Conservation (phyloP, 92 coral and sea anemone species). For the Paramuricea clavata region DNA sequence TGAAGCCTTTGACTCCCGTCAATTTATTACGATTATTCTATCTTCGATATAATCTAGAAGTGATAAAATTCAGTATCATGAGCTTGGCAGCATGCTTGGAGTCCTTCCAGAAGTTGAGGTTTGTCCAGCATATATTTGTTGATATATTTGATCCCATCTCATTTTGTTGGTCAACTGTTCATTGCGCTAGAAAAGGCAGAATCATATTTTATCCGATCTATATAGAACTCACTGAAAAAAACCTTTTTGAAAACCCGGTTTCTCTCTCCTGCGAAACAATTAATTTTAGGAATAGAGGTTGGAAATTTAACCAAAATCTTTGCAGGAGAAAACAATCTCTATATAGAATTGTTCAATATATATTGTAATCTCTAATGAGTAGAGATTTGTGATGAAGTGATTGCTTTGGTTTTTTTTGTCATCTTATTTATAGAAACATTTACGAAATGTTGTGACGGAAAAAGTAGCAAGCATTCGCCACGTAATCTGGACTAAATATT, state of each 20-base stretch:
- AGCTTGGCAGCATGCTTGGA: conserved; percentile 3
- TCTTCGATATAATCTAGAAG: background rate
- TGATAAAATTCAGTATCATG: background rate
- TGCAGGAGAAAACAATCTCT: too few relatives aligned
- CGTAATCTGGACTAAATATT: conserved; percentile 4
- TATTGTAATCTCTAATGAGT: too few relatives aligned
- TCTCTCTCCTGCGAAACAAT: too few relatives aligned
- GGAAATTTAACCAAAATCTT: too few relatives aligned
- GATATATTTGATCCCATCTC: background rate
- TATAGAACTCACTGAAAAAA: background rate
- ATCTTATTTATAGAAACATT: conserved; percentile 1
- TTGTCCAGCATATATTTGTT: background rate
- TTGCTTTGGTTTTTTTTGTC: too few relatives aligned
- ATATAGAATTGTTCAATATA: too few relatives aligned
- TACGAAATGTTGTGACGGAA: conserved; percentile 13
- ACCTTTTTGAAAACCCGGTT: too few relatives aligned
- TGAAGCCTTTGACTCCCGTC: too few relatives aligned
- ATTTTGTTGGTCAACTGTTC: background rate
- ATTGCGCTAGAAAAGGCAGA: background rate
- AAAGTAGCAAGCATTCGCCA: conserved; percentile 15
- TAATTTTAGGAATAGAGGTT: too few relatives aligned
- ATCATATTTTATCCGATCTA: too few relatives aligned
- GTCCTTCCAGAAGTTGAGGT: conserved; percentile 15
- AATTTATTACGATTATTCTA: background rate
- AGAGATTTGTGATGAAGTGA: too few relatives aligned